Evolutionary conservation across 2,888 invertebrate genomes (phyloP), one percentile per base, ranked within the genome.

Genomic region (Dynastes tityus): DNA sequence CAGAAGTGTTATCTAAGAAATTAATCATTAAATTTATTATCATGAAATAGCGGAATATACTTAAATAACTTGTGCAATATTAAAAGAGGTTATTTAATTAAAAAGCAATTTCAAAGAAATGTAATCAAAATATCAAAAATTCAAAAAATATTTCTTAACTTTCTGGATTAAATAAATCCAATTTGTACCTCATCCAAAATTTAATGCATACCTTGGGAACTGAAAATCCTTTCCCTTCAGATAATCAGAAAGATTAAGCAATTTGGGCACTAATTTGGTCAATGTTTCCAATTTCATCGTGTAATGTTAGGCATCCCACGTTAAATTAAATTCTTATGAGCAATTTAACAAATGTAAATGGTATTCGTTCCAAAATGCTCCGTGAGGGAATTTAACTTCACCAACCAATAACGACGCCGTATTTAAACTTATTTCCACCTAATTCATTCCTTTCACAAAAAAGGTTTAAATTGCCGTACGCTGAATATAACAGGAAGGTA

Each of bases 311-410:
- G 13, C 27, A 8, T 8, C 27, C 3, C 22, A 68, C n/a, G 40
- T 40, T 45, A 68, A 68, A 68, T 68, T 68, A 51, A 68, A 68
- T 68, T 68, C 49, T 22, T 49, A 22, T 27, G 51, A 68, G 22
- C 27, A 51, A 68, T 53, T 68, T 51, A 51, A 51, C 51, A 68
- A 68, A 68, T 53, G 51, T 51, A 68, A 68, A 29, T 11, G 49
- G 9, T 13, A 27, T 51, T 51, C 13, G 3, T 68, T 29, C 65
- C 45, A 16, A 40, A 37, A 65, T 65, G 13, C 65, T 16, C 6
- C 3, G 13, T 3, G 29, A 68, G 40, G 32, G 65, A 68, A 53
- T 51, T 27, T 11, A 13, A 29, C 32, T 29, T 51, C 29, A 27
- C 2, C 11, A 32, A 29, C 63, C 29, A 29, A 63, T 63, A 63